Evolutionary conservation across 2,888 invertebrate species (phyloP).

Genomic region (Graphium colonna): DNA sequence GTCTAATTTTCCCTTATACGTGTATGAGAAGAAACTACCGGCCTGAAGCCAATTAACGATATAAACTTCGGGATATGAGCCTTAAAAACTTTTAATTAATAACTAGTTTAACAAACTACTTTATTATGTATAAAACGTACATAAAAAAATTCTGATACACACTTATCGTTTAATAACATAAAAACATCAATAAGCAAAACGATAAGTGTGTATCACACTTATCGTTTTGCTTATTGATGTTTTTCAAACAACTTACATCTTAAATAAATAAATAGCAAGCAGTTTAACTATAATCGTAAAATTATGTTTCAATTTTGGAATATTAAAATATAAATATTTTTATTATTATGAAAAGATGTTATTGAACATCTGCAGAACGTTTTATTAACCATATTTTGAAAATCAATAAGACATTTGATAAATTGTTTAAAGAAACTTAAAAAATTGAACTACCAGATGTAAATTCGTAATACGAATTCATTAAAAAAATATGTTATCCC

Average conservation of each 20-base stretch:
- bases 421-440: not conserved
- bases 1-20: slow-evolving; percentile 74
- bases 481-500: not conserved
- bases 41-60: slow-evolving; percentile 4
- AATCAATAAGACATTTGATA: not conserved
- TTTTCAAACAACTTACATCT: too few relatives aligned
- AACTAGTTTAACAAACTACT: not conserved
- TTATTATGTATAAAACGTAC: too few relatives aligned
- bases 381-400: not conserved
- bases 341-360: too few relatives aligned
- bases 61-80: not conserved
- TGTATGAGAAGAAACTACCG: slow-evolving; percentile 61
- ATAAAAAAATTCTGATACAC: too few relatives aligned
- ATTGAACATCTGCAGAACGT: not conserved
- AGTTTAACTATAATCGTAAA: too few relatives aligned
- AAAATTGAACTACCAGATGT: not conserved
- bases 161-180: too few relatives aligned
- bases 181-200: too few relatives aligned
- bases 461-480: not conserved
- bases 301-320: too few relatives aligned
- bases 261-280: too few relatives aligned
- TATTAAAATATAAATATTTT: too few relatives aligned
- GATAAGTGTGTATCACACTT: too few relatives aligned
- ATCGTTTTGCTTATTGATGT: too few relatives aligned
- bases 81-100: not conserved